Evolutionary conservation across 2,113 vertebrate genomes (phyloP).

Genomic region (Leuciscus idus): DNA sequence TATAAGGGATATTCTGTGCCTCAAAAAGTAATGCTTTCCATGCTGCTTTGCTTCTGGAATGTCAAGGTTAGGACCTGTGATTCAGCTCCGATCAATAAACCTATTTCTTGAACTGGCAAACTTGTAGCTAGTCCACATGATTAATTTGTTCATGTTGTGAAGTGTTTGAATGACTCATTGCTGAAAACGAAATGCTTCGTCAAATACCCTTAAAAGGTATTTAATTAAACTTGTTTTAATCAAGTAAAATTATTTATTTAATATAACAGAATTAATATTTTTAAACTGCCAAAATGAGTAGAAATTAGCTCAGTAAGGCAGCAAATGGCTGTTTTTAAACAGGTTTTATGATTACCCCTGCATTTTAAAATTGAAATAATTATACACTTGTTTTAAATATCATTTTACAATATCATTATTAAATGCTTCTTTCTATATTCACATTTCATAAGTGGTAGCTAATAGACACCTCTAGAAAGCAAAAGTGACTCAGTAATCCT

Average conservation of each 20-base stretch:
- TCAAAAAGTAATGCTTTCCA: not conserved
- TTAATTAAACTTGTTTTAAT: not conserved
- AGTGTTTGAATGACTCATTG: not conserved
- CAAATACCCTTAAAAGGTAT: not conserved
- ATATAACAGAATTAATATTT: not conserved
- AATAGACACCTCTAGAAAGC: not conserved
- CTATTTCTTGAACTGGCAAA: constrained; percentile 14
- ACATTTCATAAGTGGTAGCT: not conserved
- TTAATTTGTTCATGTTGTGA: not conserved
- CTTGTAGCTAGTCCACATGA: not conserved
- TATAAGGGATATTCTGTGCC: not conserved
- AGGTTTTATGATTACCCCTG: not conserved
- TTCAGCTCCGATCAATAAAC: constrained; percentile 20
- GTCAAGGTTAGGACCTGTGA: not conserved
- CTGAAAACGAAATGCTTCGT: not conserved
- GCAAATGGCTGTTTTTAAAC: not conserved
- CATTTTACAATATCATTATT: not conserved
- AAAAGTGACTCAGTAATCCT: not conserved
- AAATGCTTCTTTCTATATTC: not conserved
- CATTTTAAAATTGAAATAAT: not conserved
- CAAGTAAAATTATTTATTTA: too few relatives aligned
- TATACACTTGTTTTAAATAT: not conserved
- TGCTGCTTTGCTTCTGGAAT: not conserved
- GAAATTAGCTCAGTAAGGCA: not conserved
- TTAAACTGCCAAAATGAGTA: not conserved